phyloP scores from a whole-genome alignment of 1,140 invertebrate genomes.

The Berghia stephanieae region DNA sequence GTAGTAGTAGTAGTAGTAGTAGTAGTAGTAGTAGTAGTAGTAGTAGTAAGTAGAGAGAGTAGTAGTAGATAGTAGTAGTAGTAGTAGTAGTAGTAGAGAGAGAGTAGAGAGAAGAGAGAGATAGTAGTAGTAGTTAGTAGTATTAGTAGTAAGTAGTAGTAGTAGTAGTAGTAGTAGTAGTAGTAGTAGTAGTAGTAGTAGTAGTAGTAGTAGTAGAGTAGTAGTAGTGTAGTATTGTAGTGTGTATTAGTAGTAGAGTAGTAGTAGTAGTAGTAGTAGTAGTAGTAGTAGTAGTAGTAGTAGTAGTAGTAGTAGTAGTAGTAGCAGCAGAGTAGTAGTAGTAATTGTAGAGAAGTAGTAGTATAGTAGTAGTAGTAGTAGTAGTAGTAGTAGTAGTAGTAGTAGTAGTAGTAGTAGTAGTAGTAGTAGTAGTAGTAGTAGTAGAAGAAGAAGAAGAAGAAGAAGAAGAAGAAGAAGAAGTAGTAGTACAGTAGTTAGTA shows the following conservation, averaged over 20 bases:
- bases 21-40: constrained; percentile 14
- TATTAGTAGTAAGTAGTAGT: neutral
- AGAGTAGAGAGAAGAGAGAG: too few species aligned
- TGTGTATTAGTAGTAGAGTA: too few species aligned
- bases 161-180: constrained; percentile 16
- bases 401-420: constrained; percentile 35
- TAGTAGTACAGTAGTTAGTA: constrained; percentile 23
- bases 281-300: constrained; percentile 28
- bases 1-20: neutral
- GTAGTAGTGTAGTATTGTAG: too few species aligned
- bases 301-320: constrained; percentile 31
- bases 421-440: constrained; percentile 37
- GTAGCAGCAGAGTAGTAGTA: too few species aligned
- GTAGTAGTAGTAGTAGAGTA: constrained; percentile 3
- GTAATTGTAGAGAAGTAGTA: too few species aligned
- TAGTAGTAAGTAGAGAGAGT: too few species aligned
- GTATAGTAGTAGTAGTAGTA: too few species aligned
- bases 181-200: constrained; percentile 11
- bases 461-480: constrained; percentile 31
- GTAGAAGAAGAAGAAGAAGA: constrained; percentile 31
- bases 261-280: constrained; percentile 26
- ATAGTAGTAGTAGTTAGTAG: too few species aligned
- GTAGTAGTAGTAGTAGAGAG: neutral
- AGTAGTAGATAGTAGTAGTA: neutral
- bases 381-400: constrained; percentile 30